Evolutionary conservation across 2,888 invertebrate species (phyloP).

Genomic region (Idaea straminata): DNA sequence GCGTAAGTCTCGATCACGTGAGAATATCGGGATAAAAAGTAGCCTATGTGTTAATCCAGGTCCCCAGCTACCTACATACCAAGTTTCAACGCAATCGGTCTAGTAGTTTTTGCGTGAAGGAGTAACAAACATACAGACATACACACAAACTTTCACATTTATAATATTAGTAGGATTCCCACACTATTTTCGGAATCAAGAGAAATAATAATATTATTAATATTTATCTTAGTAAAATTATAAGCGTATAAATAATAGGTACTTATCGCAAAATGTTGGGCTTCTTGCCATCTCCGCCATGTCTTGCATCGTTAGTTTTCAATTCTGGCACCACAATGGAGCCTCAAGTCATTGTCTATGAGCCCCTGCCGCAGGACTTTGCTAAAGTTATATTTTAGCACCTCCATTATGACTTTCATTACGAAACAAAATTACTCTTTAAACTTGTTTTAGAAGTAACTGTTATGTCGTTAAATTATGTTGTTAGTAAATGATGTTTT

Average conservation of each 20-base stretch:
- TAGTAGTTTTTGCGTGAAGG: no score
- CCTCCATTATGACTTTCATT: not conserved
- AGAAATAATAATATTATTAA: not conserved
- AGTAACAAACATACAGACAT: no score
- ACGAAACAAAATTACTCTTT: slow-evolving; percentile 2
- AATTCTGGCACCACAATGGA: slow-evolving; percentile 1
- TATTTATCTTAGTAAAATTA: not conserved
- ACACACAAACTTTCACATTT: no score
- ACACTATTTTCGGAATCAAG: not conserved
- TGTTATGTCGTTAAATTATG: slow-evolving; percentile 5
- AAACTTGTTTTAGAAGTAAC: slow-evolving; percentile 16
- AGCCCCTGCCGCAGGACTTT: not conserved
- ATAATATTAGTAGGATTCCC: no score
- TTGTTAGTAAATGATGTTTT: slow-evolving; percentile 7
- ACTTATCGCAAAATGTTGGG: not conserved
- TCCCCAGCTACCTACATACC: no score
- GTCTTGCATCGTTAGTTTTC: slow-evolving; percentile 1
- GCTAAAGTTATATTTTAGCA: not conserved
- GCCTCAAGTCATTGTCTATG: not conserved
- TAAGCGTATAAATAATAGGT: not conserved
- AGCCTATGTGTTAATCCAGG: no score
- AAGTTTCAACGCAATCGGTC: no score
- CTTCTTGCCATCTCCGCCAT: not conserved
- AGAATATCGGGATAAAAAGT: no score
- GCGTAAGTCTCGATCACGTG: no score